phyloP scores from a whole-genome alignment of 1,140 invertebrate species.

The Telenomus remus region DNA sequence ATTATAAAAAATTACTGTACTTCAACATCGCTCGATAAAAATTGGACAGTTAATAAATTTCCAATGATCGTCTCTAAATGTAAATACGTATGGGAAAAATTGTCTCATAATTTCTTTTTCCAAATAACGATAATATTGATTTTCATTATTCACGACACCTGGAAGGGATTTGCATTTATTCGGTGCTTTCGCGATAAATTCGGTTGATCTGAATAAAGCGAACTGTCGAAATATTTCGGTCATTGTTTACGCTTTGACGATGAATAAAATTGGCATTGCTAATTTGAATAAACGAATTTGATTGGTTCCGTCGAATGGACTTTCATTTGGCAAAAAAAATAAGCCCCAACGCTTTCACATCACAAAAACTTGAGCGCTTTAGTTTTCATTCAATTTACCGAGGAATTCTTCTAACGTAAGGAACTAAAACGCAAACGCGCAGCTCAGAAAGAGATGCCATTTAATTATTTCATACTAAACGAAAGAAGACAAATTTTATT shows the following conservation, averaged over 20 bases:
- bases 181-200: no score
- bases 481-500: conserved; percentile 37
- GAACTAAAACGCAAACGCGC: conserved; percentile 36
- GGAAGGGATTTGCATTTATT: no score
- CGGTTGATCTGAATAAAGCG: no score
- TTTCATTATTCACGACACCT: no score
- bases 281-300: conserved; percentile 29
- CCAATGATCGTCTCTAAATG: no score
- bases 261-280: conserved; percentile 6
- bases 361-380: conserved; percentile 23
- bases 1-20: no score
- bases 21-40: no score
- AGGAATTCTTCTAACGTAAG: conserved; percentile 45
- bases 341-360: conserved; percentile 44
- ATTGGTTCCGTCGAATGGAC: conserved; percentile 4
- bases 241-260: neutral
- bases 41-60: no score
- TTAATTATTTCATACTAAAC: conserved; percentile 39
- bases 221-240: conserved; percentile 1
- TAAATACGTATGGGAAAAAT: no score
- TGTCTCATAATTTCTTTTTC: no score
- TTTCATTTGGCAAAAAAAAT: conserved; percentile 43
- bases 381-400: conserved; percentile 49
- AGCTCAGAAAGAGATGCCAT: conserved; percentile 26
- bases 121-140: no score